Evolutionary conservation across 2,113 vertebrate genomes (phyloP).

Genomic region (Notothenia rossii): DNA sequence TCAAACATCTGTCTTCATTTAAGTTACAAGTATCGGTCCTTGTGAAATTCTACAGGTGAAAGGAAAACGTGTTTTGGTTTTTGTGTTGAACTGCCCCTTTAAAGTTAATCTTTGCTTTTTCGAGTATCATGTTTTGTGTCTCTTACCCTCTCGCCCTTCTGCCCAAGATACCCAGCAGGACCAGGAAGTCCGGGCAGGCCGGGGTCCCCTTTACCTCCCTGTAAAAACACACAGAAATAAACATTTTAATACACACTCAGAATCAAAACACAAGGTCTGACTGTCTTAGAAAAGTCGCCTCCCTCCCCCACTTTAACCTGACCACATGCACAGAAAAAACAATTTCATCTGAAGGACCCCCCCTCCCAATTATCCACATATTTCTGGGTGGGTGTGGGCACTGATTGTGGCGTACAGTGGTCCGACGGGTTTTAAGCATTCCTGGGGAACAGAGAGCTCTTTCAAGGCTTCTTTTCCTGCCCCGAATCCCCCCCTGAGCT

Average conservation of each 20-base stretch:
- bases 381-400: constrained; percentile 52
- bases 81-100: too few species aligned
- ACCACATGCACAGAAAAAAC: constrained; percentile 57
- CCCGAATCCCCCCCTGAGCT: constrained; percentile 72
- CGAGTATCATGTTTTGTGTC: neutral
- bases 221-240: constrained; percentile 67
- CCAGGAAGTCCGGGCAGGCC: constrained; percentile 94
- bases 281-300: constrained; percentile 35
- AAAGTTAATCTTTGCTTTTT: neutral
- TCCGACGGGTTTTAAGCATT: constrained; percentile 70
- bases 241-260: constrained; percentile 35
- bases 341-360: constrained; percentile 21
- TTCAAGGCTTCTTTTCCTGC: constrained; percentile 82
- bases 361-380: constrained; percentile 27
- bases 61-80: too few species aligned
- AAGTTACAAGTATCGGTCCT: too few species aligned
- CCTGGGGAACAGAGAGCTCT: constrained; percentile 87
- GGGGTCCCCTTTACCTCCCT: constrained; percentile 90
- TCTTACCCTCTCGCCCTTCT: constrained; percentile 94
- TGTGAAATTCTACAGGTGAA: too few species aligned
- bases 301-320: constrained; percentile 7
- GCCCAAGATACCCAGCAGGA: constrained; percentile 89
- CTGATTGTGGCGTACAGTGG: constrained; percentile 51
- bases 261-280: constrained; percentile 52
- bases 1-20: too few species aligned